Evolutionary conservation across 2,888 invertebrate genomes (phyloP), one percentile per base, ranked within the genome.

Genomic region (Erynnis tages): DNA sequence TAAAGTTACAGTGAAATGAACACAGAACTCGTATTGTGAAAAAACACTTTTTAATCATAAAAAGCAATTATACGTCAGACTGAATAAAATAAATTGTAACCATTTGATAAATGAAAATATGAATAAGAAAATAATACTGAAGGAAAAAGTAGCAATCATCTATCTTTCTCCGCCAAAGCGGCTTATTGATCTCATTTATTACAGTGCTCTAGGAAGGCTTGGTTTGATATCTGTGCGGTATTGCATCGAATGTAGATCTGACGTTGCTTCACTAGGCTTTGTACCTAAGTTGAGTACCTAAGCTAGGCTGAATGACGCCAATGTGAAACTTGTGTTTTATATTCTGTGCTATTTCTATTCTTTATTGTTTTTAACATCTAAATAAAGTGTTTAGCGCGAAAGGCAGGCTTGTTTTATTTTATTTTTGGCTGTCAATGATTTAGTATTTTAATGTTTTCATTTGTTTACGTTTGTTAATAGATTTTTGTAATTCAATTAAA

Each of bases 191-290:
- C 71, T 76, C 75, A 69, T 78, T 79, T 76, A 72, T 75, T 77
- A 69, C 76, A 72, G 63, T 58, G 66, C 65, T 70, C 72, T 71
- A 68, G 62, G 68, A 66, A 69, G 67, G 82, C 84, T 83, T 82
- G 78, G 73, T 81, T 76, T 82, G 72, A 81, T 71, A 75, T 82
- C 65, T 76, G 70, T 84, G 79, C 56, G 60, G 80, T 74, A 69
- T 66, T 56, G 56, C 61, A 62, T 63, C 67, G 66, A 70, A 63
- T 71, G 67, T 61, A 64, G 66, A 69, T 73, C 69, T 71, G 73
- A 67, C 67, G 63, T 64, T 63, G 81, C 82, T 82, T 82, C 63
- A 64, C 66, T 71, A 73, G 68, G 64, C 65, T 72, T 65, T 58
- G 67, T 66, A 63, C 45, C n/a, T n/a, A 45, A 13, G 32, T 40